Base-by-base conservation (phyloP, 2,888 invertebrate genomes). In the Cactoblastis cactorum region DNA sequence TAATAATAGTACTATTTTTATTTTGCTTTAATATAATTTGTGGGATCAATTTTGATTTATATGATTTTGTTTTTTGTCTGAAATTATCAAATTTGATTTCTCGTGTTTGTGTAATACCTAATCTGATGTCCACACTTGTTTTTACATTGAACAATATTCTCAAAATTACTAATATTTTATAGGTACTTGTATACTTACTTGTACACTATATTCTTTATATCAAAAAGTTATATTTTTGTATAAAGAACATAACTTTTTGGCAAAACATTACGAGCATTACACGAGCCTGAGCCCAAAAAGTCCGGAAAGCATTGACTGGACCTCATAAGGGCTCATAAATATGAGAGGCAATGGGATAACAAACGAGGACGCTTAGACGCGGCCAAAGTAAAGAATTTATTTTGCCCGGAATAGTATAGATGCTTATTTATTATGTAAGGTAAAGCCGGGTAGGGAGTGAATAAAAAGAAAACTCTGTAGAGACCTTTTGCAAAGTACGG, bases 251-350 rank as follows among this genome's bases (percentile, higher is more conserved):
- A 18, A 15, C 12, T 22, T 32, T 43, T 32, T 43, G 9, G 43
- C 11, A 15, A 32, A 12, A 35, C 14, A 22, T 22, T 33, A 45
- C 33, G 14, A 4, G 33, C 33, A 4, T 33, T 33, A 34, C 32
- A 49, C 49, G 35, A n/a, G n/a, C n/a, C n/a, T 14, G 17, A 38
- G 11, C 38, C 35, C 48, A 8, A n/a, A n/a, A n/a, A 12, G 14
- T 28, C 48, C 48, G 46, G 32, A 56, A 52, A 50, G 49, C 47
- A 39, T 54, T 49, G 49, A 49, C 49, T 54, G 49, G 49, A 35
- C 51, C 49, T 54, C 55, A 45, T 56, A 52, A 53, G 53, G 19
- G 47, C 47, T 38, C 49, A 56, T 56, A 56, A 54, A 54, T 56
- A 56, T 56, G 50, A 51, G 50, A 51, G 37, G 28, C 54, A 54